Base-by-base conservation (phyloP, 2,113 vertebrate genomes). In the Psilopogon haemacephalus region DNA sequence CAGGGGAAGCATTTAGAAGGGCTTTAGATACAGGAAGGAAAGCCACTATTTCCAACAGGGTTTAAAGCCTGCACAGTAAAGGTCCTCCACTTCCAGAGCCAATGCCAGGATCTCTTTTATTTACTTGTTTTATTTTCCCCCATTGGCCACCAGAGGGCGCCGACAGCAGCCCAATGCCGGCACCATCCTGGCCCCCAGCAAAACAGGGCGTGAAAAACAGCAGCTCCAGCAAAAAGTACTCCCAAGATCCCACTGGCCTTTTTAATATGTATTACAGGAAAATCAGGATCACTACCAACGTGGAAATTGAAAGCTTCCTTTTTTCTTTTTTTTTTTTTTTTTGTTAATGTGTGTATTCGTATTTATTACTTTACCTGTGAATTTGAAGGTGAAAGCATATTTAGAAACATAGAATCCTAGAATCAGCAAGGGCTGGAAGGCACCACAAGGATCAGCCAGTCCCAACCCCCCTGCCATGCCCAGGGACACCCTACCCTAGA, bases 141-240 rank as follows among this genome's bases (percentile, higher is more conserved):
- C 48, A 11, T 16, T 26, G 71, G 42, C 87, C 94, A 94, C 86
- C 46, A 96, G 93, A 93, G 93, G 95, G 95, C 95, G 91, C 82
- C 84, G 52, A 56, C 2, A 35, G 59, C 12, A 76, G 33, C 70
- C 8, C 40, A 80, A 85, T n/a, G 59, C 10, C 59, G 64, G 11
- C 59, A 48, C 6, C 8, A 33, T 26, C 23, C 58, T 80, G 33
- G 9, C 11, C 62, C 40, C 46, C n/a, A 63, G 67, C 3, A 56
- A 84, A 40, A 7, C 5, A 19, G 1, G 28, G 13, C 5, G 37
- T 23, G 54, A 30, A 75, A 81, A 76, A 1, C 17, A 35, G 33
- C 9, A 37, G 12, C 20, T 93, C 23, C 28, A 81, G 62, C 33
- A 87, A 77, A 83, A 28, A 15, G 23, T 30, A 33, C 37, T 71